These are phyloP conservation scores for Menura novaehollandiae DNA, from an alignment of 2,113 vertebrate genomes.

Conservation along the genomic window DNA sequence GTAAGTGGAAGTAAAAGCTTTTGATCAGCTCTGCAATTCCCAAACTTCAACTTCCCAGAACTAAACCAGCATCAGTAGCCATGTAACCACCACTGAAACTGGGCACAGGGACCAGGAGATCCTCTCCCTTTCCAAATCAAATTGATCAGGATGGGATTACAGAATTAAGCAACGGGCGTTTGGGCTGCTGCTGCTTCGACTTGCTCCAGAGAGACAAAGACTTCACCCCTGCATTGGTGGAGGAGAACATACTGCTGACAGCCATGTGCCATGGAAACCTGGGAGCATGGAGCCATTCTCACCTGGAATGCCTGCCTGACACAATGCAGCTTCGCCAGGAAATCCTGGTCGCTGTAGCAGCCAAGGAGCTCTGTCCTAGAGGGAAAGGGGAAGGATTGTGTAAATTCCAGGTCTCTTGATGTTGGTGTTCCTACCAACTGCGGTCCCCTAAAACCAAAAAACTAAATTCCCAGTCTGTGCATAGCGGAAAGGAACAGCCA, in stretches of 20 bases:
- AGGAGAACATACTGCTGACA: not conserved
- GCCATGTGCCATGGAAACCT: fast-evolving
- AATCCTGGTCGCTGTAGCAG: slow-evolving; percentile 94
- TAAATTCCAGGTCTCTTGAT: not conserved
- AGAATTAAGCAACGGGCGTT: not conserved
- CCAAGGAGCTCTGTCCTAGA: slow-evolving; percentile 86
- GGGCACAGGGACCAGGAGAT: not conserved
- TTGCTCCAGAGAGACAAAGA: not conserved
- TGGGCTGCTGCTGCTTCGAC: not conserved
- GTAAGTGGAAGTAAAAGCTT: not conserved
- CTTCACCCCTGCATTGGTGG: not conserved
- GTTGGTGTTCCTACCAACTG: not conserved
- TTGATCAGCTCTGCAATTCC: not conserved
- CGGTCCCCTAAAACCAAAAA: not conserved
- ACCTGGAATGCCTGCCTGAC: slow-evolving; percentile 96
- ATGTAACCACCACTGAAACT: not conserved
- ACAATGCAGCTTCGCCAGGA: slow-evolving; percentile 93
- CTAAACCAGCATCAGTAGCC: not conserved
- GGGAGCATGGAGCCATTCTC: not conserved
- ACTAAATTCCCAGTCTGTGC: not conserved
- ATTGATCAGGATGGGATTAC: not conserved
- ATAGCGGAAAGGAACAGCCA: not conserved
- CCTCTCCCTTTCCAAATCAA: not conserved
- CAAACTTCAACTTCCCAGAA: not conserved
- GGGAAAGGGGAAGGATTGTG: not conserved